Conservation (phyloP, 2,113 vertebrate species). For the Notechis scutatus region DNA sequence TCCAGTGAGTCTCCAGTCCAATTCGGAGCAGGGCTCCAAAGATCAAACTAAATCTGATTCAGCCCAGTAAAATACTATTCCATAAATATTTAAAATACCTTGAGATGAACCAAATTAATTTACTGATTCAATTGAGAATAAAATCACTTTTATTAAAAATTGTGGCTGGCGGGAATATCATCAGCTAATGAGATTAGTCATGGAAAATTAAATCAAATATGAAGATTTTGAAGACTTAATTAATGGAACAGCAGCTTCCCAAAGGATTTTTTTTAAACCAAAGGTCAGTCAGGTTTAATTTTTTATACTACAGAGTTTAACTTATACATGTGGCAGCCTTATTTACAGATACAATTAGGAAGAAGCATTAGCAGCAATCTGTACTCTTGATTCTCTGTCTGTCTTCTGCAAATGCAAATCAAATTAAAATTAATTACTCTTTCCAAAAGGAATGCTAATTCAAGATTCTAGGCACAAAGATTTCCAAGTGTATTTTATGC, state of each 20-base stretch:
- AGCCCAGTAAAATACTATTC: constrained; percentile 8
- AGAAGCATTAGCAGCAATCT: constrained; percentile 29
- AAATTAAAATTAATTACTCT: constrained; percentile 37
- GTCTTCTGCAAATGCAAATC: constrained; percentile 12
- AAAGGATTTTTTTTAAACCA: neutral
- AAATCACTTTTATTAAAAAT: neutral
- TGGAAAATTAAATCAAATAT: constrained; percentile 25
- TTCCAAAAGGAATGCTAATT: constrained; percentile 9
- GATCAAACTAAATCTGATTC: neutral
- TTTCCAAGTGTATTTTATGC: constrained; percentile 39
- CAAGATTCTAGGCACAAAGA: constrained; percentile 26
- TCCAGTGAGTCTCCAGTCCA: neutral
- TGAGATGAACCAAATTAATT: neutral
- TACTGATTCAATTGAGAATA: neutral
- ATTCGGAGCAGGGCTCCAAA: neutral
- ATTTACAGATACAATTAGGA: neutral
- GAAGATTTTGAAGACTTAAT: constrained; percentile 13
- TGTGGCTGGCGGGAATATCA: neutral
- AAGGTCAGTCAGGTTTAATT: neutral
- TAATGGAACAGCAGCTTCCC: neutral
- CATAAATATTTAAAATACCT: constrained; percentile 19
- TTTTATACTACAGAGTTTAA: neutral
- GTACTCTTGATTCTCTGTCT: constrained; percentile 18
- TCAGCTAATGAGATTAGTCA: constrained; percentile 25
- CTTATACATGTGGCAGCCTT: neutral